A percentile compares a stretch with the other conserved stretches of the same genome.
phyloP scores from a whole-genome alignment of 1,140 invertebrate species.

The Probaryconus sp. region DNA sequence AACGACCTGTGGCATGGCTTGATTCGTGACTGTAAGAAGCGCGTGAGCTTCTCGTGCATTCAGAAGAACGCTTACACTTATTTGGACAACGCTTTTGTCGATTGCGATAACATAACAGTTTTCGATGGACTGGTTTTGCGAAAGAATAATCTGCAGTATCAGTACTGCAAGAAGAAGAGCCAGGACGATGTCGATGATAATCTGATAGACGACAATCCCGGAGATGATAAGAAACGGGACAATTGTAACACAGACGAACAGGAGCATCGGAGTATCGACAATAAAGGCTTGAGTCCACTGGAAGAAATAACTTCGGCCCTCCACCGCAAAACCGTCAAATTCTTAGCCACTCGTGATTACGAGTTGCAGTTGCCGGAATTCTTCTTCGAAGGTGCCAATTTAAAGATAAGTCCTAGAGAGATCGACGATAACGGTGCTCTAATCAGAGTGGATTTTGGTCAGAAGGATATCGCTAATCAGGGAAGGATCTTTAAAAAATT shows the following conservation, averaged over 20 bases:
- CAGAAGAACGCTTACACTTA: constrained; percentile 86
- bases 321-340: constrained; percentile 83
- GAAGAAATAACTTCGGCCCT: constrained; percentile 85
- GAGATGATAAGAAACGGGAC: constrained; percentile 26
- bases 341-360: constrained; percentile 87
- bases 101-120: constrained; percentile 82
- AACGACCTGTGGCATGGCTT: constrained; percentile 85
- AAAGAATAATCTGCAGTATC: constrained; percentile 82
- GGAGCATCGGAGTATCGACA: constrained; percentile 63
- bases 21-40: constrained; percentile 82
- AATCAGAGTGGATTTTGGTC: constrained; percentile 84
- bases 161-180: constrained; percentile 75
- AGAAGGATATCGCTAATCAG: constrained; percentile 72
- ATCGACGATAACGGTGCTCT: constrained; percentile 85
- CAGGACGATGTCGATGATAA: constrained; percentile 70
- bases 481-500: constrained; percentile 86
- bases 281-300: constrained; percentile 79
- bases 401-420: constrained; percentile 85
- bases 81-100: constrained; percentile 82
- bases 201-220: constrained; percentile 63
- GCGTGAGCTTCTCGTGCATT: constrained; percentile 84
- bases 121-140: constrained; percentile 84
- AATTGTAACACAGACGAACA: constrained; percentile 64
- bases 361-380: constrained; percentile 84
- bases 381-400: constrained; percentile 83